Base-by-base conservation (phyloP, 2,113 vertebrate species). In the Heterotilapia buettikoferi region DNA sequence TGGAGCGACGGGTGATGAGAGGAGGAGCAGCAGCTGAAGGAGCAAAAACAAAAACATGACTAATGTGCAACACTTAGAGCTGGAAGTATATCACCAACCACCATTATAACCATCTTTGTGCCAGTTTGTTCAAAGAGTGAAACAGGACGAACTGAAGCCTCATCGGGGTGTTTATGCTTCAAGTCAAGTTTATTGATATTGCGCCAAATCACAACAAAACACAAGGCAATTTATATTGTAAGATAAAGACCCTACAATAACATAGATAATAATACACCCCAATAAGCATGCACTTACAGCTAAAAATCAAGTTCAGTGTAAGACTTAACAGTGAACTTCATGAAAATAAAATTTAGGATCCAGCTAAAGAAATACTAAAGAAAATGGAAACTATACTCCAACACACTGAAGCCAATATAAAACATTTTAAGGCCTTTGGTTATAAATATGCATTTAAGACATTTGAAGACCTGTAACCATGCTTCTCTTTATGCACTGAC, bases 1-100 rank as follows among this genome's bases (percentile, higher is more conserved):
- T 97, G 91, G 96, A 92, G 66, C 96, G 95, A 2, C 93, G 93
- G 21, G 90, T 9, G 66, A 53, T 89, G 52, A 95, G 79, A 31
- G 95, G 83, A 53, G 86, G 73, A 21, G 80, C 82, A 19, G 93
- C 88, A 43, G 94, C 93, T 96, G 82, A 19, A 61, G 3, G 5
- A 24, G n/a, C 18, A 66, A 73, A 73, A 16, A 56, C 16, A 57
- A 56, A 12, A 14, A 18, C 43, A 19, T 29, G 71, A 50, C 71
- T 50, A 50, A 76, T 19, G 43, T 50, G 71, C 24, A 76, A 47
- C 4, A 29, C 16, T 29, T 19, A 1, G 6, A 50, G 71, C 14
- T 31, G 43, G 24, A 29, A 47, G 9, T 11, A 47, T 19, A 18
- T 29, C 43, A 31, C 0, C 6, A 5, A 7, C 4, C 16, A 50